A percentile compares a stretch with the other conserved stretches of the same genome.
Conservation (phyloP, 2,797 vertebrate genomes). For the Strix occidentalis region DNA sequence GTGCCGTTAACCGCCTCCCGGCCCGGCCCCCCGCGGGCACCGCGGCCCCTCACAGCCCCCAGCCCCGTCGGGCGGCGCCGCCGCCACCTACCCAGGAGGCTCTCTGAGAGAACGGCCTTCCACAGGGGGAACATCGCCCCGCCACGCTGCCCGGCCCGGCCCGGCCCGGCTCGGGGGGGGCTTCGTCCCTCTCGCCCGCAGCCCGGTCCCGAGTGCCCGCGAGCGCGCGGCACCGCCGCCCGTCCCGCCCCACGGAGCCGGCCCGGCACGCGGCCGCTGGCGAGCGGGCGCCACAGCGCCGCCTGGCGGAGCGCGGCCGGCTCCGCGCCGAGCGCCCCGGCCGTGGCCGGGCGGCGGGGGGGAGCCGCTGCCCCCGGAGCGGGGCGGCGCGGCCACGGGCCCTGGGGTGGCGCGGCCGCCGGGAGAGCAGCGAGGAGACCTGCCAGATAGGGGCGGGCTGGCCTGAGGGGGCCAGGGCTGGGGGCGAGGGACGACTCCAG, state of each 20-base stretch:
- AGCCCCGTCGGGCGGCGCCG: not conserved
- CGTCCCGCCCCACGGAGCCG: not conserved
- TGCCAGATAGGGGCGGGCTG: no score
- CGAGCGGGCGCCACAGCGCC: not conserved
- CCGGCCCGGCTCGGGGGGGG: no score
- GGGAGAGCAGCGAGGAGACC: no score
- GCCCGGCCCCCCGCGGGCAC: not conserved
- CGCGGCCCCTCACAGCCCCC: not conserved
- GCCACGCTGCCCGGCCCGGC: no score
- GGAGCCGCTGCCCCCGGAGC: not conserved
- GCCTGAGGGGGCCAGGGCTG: no score
- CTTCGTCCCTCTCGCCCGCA: not conserved
- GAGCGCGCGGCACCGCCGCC: not conserved
- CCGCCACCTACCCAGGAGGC: constrained; percentile 64
- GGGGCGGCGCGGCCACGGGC: not conserved
- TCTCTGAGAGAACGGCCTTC: constrained; percentile 62
- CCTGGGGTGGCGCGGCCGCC: not conserved
- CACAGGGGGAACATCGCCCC: constrained; percentile 40
- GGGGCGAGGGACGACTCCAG: fast-evolving
- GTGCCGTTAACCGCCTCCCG: not conserved
- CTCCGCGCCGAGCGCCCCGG: no score
- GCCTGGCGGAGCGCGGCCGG: not conserved
- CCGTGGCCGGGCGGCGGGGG: no score
- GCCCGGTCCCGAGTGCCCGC: not conserved
- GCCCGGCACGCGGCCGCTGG: not conserved